Base-by-base conservation (phyloP, 2,888 invertebrate species). In the Sericinus montela region DNA sequence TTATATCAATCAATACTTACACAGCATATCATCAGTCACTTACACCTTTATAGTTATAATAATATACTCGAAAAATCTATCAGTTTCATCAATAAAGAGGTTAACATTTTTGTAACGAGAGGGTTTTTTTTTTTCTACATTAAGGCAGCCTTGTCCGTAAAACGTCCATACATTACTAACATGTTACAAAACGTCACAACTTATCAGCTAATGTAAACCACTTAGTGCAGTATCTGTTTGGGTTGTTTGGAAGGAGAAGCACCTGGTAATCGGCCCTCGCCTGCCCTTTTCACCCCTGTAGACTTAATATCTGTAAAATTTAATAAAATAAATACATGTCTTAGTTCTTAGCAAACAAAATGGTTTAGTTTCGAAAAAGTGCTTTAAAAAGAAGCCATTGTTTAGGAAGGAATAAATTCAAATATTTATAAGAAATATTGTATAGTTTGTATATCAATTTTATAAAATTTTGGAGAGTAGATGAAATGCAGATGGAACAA, bases 191-290 rank as follows among this genome's bases (percentile, higher is more conserved):
- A 36, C 35, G 30, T 35, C 45, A 40, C 40, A 28, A 36, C 34
- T 25, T 35, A 25, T 23, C 28, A 28, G 14, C 14, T 35, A 52
- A 47, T 59, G 40, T 58, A 19, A 50, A 60, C 58, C 63, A 62
- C 67, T 79, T 71, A 88, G 66, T 88, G 86, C 61, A 87, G 58
- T 55, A 87, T 57, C 63, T 84, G 84, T 59, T 89, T 89, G 10
- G 83, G 75, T 61, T 89, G 89, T 58, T 89, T 89, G 6, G 88
- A 85, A 1, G 89, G 88, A 13, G 89, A 89, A 5, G 89, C 87
- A 54, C 89, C 89, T 3, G 88, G 80, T 53, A 89, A 54, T 56
- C 89, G 69, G 15, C 75, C 76, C 25, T 89, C 89, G 47, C 87
- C 84, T 28, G 85, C 71, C 39, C 89, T 60, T 62, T 89, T 89